These are phyloP conservation scores for Fragum whitleyi DNA, from an alignment of 2,888 invertebrate genomes.

Conservation along the genomic window DNA sequence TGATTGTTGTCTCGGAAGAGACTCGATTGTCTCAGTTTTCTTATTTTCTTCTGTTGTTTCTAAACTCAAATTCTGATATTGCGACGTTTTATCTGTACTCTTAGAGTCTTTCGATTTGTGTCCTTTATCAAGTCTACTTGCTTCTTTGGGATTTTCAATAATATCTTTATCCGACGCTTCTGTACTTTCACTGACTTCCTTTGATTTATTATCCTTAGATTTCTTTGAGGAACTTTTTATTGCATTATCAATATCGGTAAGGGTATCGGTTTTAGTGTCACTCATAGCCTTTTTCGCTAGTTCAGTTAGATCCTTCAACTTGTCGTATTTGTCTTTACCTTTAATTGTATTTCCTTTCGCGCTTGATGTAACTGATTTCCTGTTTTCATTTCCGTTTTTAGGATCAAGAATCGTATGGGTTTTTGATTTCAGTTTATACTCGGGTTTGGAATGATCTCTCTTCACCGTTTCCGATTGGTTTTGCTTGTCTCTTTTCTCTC, in stretches of 20 bases:
- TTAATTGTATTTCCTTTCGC: constrained; percentile 20
- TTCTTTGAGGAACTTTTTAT: background rate
- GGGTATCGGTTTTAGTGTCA: background rate
- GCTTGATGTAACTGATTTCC: background rate
- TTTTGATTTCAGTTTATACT: constrained; percentile 39
- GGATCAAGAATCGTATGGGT: constrained; percentile 40
- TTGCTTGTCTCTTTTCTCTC: constrained; percentile 15
- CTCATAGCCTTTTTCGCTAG: background rate
- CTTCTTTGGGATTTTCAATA: background rate
- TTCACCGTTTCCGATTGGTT: constrained; percentile 9
- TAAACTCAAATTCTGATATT: background rate
- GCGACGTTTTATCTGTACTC: background rate
- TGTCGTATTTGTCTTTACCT: constrained; percentile 1
- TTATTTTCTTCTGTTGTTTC: background rate
- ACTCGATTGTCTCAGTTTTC: background rate
- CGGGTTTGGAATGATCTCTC: constrained; percentile 1
- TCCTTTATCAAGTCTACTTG: background rate
- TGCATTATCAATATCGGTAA: background rate
- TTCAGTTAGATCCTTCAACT: background rate
- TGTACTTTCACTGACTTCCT: background rate
- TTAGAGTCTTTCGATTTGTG: background rate
- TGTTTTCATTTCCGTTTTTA: background rate
- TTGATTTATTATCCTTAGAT: background rate
- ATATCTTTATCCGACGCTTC: background rate
- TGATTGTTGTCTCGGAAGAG: constrained; percentile 33